Evolutionary conservation across 2,113 vertebrate species (phyloP).

Genomic region (Casuarius casuarius): DNA sequence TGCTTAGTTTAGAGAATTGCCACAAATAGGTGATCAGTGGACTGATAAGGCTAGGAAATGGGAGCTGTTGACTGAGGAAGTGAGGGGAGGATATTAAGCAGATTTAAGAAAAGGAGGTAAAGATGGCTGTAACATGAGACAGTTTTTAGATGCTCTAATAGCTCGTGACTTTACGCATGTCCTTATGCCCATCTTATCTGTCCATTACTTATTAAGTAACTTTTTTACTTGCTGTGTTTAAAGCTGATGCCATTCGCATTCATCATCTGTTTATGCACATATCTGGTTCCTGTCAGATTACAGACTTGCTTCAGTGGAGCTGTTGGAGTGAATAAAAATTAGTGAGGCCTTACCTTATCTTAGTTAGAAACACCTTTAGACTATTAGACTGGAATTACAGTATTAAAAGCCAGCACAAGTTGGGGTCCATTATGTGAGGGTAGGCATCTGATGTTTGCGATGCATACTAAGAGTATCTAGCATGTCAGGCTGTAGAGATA

Average conservation of each 20-base stretch:
- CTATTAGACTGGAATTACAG: background rate
- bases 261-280: background rate
- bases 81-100: background rate
- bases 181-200: background rate
- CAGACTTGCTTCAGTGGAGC: background rate
- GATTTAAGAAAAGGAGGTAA: background rate
- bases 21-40: background rate
- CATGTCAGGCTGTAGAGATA: background rate
- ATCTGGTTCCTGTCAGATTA: constrained; percentile 11
- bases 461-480: background rate
- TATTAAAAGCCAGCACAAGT: background rate
- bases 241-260: background rate
- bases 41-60: background rate
- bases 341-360: background rate
- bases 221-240: background rate
- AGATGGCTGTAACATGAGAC: background rate
- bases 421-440: background rate
- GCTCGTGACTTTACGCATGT: background rate
- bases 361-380: constrained; percentile 18
- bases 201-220: background rate
- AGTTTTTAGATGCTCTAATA: background rate
- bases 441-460: background rate
- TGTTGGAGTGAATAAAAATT: background rate
- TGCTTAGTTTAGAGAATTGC: background rate
- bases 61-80: background rate